phyloP scores from a whole-genome alignment of 2,888 invertebrate genomes.

The Parthenolecanium corni region DNA sequence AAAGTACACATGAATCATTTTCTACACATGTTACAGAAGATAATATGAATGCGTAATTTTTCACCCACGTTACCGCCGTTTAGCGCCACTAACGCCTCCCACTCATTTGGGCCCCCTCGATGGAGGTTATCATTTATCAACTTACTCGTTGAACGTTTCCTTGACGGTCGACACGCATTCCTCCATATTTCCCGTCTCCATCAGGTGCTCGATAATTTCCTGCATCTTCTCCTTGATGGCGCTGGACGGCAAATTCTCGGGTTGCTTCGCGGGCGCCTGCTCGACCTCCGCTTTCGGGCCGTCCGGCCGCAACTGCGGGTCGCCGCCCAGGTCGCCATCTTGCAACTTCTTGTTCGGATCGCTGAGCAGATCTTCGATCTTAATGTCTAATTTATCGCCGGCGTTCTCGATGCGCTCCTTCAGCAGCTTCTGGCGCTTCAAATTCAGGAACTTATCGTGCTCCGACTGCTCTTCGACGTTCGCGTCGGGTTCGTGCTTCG shows the following conservation, averaged over 20 bases:
- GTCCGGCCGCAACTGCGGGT: not conserved
- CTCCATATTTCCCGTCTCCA: slow-evolving; percentile 8
- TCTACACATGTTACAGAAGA: no score
- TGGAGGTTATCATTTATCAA: not conserved
- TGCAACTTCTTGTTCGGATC: not conserved
- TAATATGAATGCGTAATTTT: no score
- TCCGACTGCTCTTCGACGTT: not conserved
- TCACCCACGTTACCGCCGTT: no score
- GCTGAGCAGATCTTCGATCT: slow-evolving; percentile 12
- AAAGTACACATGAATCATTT: no score
- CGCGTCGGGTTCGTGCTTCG: not conserved
- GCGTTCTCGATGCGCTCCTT: slow-evolving; percentile 22
- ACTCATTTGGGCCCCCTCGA: no score
- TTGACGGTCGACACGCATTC: slow-evolving; percentile 5
- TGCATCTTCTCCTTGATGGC: slow-evolving; percentile 24
- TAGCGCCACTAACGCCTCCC: no score
- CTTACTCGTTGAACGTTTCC: slow-evolving; percentile 24
- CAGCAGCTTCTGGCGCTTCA: slow-evolving; percentile 18
- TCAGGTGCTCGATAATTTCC: slow-evolving; percentile 16
- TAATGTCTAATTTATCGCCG: slow-evolving; percentile 9
- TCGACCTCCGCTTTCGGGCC: slow-evolving; percentile 4
- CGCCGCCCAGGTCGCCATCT: slow-evolving; percentile 3
- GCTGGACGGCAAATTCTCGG: slow-evolving; percentile 19
- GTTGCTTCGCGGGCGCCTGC: slow-evolving; percentile 3
- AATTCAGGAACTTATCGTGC: slow-evolving; percentile 1